Evolutionary conservation across 2,797 vertebrate species (phyloP).

Genomic region (Mastacembelus armatus): DNA sequence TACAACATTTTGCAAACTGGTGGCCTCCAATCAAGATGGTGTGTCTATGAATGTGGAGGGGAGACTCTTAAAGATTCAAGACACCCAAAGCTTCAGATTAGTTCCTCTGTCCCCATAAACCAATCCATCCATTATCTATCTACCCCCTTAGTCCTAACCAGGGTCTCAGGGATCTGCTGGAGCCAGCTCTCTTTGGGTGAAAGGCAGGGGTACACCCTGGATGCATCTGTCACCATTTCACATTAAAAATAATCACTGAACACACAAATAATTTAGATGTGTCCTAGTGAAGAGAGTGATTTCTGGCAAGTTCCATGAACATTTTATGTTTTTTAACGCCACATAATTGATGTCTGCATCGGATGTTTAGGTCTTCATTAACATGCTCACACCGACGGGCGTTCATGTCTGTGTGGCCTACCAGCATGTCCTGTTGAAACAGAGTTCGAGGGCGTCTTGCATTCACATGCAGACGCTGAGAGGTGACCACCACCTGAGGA

Average conservation of each 20-base stretch:
- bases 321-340: too few relatives aligned
- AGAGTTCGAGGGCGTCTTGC: background rate
- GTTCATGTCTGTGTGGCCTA: conserved; percentile 20
- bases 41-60: background rate
- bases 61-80: background rate
- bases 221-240: too few relatives aligned
- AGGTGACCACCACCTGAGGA: conserved; percentile 41
- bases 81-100: background rate
- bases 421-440: conserved; percentile 31
- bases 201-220: too few relatives aligned
- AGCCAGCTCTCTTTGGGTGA: too few relatives aligned
- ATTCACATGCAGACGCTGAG: conserved; percentile 24
- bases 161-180: too few relatives aligned
- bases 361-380: background rate
- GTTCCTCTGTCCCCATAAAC: too few relatives aligned
- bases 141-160: too few relatives aligned
- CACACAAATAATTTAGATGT: background rate
- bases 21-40: background rate
- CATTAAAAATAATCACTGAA: too few relatives aligned
- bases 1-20: background rate
- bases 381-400: background rate
- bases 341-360: background rate
- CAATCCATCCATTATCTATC: too few relatives aligned
- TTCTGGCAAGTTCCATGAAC: too few relatives aligned
- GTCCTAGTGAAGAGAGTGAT: background rate